Base-by-base conservation (phyloP, 2,888 invertebrate genomes). In the Eupsilia transversa region DNA sequence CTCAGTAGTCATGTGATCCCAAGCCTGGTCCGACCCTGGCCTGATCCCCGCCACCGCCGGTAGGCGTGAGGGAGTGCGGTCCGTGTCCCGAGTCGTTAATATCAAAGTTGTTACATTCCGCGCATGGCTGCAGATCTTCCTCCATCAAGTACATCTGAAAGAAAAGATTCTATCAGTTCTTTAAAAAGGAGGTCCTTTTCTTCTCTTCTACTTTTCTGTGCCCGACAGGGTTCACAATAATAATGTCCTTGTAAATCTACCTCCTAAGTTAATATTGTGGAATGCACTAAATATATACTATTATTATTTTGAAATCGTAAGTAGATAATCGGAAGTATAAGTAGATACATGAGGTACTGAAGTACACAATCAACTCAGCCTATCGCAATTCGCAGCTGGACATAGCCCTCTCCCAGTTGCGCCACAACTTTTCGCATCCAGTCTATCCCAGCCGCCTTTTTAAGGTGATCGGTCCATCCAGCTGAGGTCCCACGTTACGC, bases 101-200 rank as follows among this genome's bases (percentile, higher is more conserved):
- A 14, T 70, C 64, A 54, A 87, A 35, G 79, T 72, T 63, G 87
- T 94, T 94, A 80, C 95, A 95, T 82, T 94, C 93, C 33, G 75
- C 54, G 70, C 96, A 95, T 9, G 95, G 94, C 81, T 88, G 86
- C 17, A 92, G 59, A n/a, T 92, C 92, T 30, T 92, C 92, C 64
- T 93, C 94, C 89, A 95, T 69, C 86, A 87, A 85, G 84, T 95
- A 96, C 38, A 93, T 33, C 95, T 95, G 33, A 5, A 33, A 9
- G 35, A 65, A 30, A 73, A 0, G 2, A 41, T n/a, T 57, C 14
- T 23, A 10, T 52, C 17, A 64, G 57, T n/a, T 43, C 12, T n/a
- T 33, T 23, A 9, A 30, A 30, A 14, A 23, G 12, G 4, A 30
- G 23, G 23, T 30, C 6, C 20, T 23, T 4, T 61, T 43, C 27